Evolutionary conservation across 1,140 invertebrate genomes (phyloP).

Genomic region (Adoxophyes honmai): DNA sequence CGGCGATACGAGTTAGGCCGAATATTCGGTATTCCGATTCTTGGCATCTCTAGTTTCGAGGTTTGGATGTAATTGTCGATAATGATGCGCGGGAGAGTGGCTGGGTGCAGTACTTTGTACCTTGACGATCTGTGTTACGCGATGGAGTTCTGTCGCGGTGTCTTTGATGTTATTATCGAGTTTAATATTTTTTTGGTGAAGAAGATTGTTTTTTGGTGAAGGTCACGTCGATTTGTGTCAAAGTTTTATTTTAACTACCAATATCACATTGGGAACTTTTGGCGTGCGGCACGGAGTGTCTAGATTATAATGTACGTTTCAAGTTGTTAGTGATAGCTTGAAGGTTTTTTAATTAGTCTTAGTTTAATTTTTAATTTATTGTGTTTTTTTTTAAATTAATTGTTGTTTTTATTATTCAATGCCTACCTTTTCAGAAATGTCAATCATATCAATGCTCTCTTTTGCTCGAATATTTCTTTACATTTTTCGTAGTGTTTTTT

Average conservation of each 20-base stretch:
- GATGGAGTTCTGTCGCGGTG: background rate
- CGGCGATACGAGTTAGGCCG: too few species aligned
- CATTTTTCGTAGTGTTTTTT: too few species aligned
- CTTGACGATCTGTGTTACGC: too few species aligned
- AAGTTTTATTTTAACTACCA: background rate
- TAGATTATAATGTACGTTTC: background rate
- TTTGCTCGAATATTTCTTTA: too few species aligned
- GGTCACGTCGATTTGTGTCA: background rate
- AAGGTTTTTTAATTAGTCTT: background rate
- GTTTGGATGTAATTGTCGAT: conserved; percentile 15
- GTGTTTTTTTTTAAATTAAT: too few species aligned
- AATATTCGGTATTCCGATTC: too few species aligned
- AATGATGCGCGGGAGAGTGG: conserved; percentile 4
- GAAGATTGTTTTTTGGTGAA: background rate
- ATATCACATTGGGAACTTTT: background rate
- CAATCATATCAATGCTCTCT: too few species aligned
- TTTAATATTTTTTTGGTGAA: too few species aligned
- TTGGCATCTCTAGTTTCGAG: too few species aligned
- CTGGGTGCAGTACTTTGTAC: background rate
- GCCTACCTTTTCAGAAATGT: too few species aligned
- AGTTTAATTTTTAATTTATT: background rate
- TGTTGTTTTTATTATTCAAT: too few species aligned
- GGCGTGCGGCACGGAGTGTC: background rate
- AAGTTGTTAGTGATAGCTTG: background rate
- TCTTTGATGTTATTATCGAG: too few species aligned